Evolutionary conservation across 2,797 vertebrate species (phyloP).

Genomic region (Ciconia nigra): DNA sequence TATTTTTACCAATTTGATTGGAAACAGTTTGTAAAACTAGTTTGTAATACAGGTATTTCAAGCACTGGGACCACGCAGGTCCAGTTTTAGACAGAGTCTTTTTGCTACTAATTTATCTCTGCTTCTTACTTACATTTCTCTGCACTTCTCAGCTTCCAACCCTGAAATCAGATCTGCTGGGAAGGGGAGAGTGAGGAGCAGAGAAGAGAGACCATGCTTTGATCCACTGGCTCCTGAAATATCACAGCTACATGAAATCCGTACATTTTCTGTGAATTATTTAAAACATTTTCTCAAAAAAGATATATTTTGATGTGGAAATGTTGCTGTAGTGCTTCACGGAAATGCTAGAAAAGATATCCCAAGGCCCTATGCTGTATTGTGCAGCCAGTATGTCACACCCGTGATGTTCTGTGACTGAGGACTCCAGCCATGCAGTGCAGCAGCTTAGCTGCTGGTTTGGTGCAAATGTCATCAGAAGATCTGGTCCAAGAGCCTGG

Average conservation of each 20-base stretch:
- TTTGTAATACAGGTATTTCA: not conserved
- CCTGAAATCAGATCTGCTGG: not conserved
- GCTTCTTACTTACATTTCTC: not conserved
- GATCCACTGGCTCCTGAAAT: conserved; percentile 19
- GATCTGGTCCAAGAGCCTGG: not conserved
- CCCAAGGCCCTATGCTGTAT: not conserved
- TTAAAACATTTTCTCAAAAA: not conserved
- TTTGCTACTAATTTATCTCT: not conserved
- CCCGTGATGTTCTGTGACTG: not conserved
- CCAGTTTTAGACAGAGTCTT: not conserved
- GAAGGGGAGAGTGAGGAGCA: not conserved
- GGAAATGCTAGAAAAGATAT: not conserved
- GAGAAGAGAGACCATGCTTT: not conserved
- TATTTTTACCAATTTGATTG: not conserved
- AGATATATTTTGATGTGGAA: conserved; percentile 31
- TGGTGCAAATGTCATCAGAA: not conserved
- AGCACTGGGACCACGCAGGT: not conserved
- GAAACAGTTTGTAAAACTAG: not conserved
- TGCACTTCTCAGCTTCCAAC: not conserved
- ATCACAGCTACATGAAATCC: not conserved
- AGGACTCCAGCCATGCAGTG: not conserved
- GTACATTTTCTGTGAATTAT: conserved; percentile 39
- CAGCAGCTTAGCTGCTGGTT: not conserved
- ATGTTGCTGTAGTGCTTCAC: not conserved
- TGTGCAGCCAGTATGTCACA: not conserved